Conservation (phyloP, 1,140 invertebrate species). For the Lordiphosa stackelbergi region DNA sequence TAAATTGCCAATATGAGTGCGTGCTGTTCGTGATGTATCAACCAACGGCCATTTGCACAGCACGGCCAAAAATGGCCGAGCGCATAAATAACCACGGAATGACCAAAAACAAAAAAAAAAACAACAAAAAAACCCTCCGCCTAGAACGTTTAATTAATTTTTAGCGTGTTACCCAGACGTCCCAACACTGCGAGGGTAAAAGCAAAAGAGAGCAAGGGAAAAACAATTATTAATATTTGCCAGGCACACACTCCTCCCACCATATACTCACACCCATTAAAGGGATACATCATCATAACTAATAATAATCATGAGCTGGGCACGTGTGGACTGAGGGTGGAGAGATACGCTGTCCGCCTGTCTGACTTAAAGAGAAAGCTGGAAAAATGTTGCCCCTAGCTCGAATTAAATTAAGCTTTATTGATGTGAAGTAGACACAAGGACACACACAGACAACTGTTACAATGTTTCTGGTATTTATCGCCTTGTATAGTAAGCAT, state of each 20-base stretch:
- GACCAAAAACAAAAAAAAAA: slow-evolving; percentile 46
- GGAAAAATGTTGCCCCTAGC: slow-evolving; percentile 11
- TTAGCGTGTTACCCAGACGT: slow-evolving; percentile 65
- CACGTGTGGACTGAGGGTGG: slow-evolving; percentile 25
- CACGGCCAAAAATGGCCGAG: slow-evolving; percentile 30
- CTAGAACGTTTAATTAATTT: slow-evolving; percentile 72
- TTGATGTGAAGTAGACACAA: slow-evolving; percentile 44
- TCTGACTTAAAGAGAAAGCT: slow-evolving; percentile 52
- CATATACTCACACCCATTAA: slow-evolving; percentile 28
- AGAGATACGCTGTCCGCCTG: slow-evolving; percentile 1
- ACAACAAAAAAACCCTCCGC: slow-evolving; percentile 29
- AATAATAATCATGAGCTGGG: slow-evolving; percentile 66
- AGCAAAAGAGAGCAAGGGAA: slow-evolving; percentile 31
- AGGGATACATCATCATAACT: slow-evolving; percentile 67
- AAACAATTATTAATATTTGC: slow-evolving; percentile 74
- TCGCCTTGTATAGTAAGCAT: slow-evolving; percentile 30
- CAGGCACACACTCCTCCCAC: slow-evolving; percentile 12
- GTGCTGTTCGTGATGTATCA: slow-evolving; percentile 41
- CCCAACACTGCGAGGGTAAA: background rate
- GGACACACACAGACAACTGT: slow-evolving; percentile 16
- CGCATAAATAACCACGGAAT: slow-evolving; percentile 75
- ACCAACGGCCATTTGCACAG: slow-evolving; percentile 5
- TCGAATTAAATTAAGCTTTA: slow-evolving; percentile 73
- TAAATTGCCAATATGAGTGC: slow-evolving; percentile 74
- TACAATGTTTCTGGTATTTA: slow-evolving; percentile 45